Evolutionary conservation across 1,140 invertebrate species (phyloP), one percentile per base, ranked within the genome.

Genomic region (Drosophila pseudoobscura): DNA sequence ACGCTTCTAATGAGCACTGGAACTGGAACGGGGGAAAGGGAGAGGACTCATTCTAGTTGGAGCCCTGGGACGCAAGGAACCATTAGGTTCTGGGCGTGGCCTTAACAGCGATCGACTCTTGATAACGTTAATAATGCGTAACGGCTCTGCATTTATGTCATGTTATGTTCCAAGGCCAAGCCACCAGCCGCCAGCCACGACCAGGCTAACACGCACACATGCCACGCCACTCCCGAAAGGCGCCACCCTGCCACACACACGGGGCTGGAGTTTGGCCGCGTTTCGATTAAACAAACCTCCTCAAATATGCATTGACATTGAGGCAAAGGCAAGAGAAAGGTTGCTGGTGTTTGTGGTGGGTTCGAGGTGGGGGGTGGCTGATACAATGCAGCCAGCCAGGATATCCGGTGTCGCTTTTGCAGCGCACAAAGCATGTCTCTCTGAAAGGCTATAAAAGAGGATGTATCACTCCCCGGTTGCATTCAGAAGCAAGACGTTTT

Each of bases 291-390:
- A 85, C 80, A 85, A 85, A 85, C 74, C 80, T 61, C 31, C 69
- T 82, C 74, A 82, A 87, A 85, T 85, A 85, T 85, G 80, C 80
- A 85, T 52, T 87, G 80, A 87, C 80, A 85, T 85, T 87, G 80
- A 68, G 64, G 64, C 80, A 78, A 85, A 87, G 82, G 75, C 80
- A 75, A 71, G 56, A 29, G 53, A 49, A 57, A 56, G 43, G 43
- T 35, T 47, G 39, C 44, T 46, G 52, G 46, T 13, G 54, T 15
- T 52, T 39, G 31, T 47, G 54, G 54, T 24, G 29, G 3, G 20
- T 15, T 8, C 7, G 29, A 1, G 29, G 2, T 11, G 11, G 31
- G 22, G 24, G 35, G 22, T 11, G 46, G 15, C 56, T 57, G 66
- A 52, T 35, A 41, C 57, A 74, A 53, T 74, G 70, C 69, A 74